Conservation (phyloP, 1,140 invertebrate genomes). For the Drosophila sucinea region DNA sequence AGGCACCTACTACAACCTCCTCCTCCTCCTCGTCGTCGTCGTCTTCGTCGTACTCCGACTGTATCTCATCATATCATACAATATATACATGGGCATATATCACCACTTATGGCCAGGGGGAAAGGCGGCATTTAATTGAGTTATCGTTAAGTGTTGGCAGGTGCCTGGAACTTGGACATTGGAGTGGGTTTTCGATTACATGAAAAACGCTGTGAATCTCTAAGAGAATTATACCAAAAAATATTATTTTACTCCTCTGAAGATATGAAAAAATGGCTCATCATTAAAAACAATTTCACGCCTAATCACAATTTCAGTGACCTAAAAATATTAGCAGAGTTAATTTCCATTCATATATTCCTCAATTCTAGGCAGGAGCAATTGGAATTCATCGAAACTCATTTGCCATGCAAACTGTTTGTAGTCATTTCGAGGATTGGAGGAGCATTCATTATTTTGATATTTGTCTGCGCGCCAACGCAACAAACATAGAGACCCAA, state of each 20-base stretch:
- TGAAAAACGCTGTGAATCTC: neutral
- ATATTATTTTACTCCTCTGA: no score
- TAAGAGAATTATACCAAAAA: no score
- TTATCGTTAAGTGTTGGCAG: slow-evolving; percentile 37
- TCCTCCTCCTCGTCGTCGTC: neutral
- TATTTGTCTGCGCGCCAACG: slow-evolving; percentile 73
- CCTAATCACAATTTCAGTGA: no score
- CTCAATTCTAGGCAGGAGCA: neutral
- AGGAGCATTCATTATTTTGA: slow-evolving; percentile 64
- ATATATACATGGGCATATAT: neutral
- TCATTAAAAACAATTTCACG: no score
- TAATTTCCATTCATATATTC: no score
- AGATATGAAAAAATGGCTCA: no score
- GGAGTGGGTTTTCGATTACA: neutral
- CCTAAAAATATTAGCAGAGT: no score
- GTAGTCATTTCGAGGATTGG: slow-evolving; percentile 66
- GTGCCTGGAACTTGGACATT: neutral
- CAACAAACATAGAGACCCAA: slow-evolving; percentile 31
- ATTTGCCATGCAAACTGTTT: slow-evolving; percentile 47
- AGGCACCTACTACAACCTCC: neutral
- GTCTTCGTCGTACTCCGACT: neutral
- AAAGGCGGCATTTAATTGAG: slow-evolving; percentile 37
- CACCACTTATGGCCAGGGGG: neutral
- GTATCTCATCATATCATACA: slow-evolving; percentile 10
- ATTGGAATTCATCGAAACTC: neutral